Conservation (phyloP, 2,888 invertebrate genomes). For the Heteromurus nitidus region DNA sequence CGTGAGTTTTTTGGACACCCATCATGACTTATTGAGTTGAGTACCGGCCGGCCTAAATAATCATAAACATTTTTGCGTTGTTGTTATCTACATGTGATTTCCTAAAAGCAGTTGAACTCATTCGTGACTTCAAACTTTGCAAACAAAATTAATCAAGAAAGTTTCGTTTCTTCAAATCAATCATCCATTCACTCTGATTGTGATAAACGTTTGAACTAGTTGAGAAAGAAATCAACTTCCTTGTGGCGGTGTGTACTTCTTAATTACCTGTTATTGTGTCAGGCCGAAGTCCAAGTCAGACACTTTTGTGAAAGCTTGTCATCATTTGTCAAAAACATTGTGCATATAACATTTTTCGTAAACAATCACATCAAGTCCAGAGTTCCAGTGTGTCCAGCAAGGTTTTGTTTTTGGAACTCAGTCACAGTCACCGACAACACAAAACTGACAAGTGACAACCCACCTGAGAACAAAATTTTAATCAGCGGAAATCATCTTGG, state of each 20-base stretch:
- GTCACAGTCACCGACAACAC: too few species aligned
- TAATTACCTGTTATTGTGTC: constrained; percentile 40
- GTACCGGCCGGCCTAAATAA: neutral
- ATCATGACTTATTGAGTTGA: neutral
- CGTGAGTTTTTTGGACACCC: neutral
- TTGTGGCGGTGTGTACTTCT: constrained; percentile 33
- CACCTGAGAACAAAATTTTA: neutral
- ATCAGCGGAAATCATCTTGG: neutral
- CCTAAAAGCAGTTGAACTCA: neutral
- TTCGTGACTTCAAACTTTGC: neutral
- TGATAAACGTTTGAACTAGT: constrained; percentile 63
- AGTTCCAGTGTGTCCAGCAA: neutral
- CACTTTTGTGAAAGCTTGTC: neutral
- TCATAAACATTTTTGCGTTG: neutral
- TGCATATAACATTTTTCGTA: neutral
- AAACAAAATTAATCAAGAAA: neutral
- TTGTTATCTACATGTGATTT: constrained; percentile 5
- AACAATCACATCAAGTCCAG: neutral
- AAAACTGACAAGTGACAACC: neutral
- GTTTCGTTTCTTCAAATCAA: constrained; percentile 46
- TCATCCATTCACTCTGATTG: constrained; percentile 50
- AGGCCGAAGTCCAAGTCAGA: constrained; percentile 2
- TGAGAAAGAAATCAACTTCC: constrained; percentile 36
- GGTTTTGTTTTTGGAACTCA: too few species aligned
- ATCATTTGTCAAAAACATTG: neutral